Base-by-base conservation (phyloP, 2,113 vertebrate genomes). In the Sebastes schlegelii region DNA sequence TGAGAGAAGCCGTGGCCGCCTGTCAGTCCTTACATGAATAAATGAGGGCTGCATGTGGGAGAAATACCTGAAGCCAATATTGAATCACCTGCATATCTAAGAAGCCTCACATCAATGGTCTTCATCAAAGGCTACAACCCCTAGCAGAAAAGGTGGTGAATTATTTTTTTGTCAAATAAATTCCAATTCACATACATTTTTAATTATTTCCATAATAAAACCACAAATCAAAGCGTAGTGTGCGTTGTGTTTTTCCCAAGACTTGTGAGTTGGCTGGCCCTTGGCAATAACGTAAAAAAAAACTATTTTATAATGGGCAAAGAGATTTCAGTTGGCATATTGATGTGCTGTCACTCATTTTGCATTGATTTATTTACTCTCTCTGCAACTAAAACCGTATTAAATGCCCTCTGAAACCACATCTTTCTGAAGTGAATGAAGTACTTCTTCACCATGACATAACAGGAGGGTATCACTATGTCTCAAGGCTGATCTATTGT, bases 361-460 rank as follows among this genome's bases (percentile, higher is more conserved):
- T 66, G 49, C 57, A 79, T 79, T 74, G 75, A 86, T 88, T 88
- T 85, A 68, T 79, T 79, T 19, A 55, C 49, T 83, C 42, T 8
- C 54, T 74, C 12, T 9, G 19, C 69, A 62, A 52, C 75, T 26
- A 52, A 57, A 76, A 65, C 26, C 54, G 42, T 26, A 84, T 84
- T 65, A 85, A 73, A 55, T 65, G 26, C 46, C 16, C 61, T 14
- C 4, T 14, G 51, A 86, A 77, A 57, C 40, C n/a, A 71, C 9
- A 58, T 67, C 13, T 67, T 58, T 52, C 13, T 60, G 13, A 66
- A 71, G 43, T 65, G 52, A 61, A 84, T 78, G 46, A 81, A 84
- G 71, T 77, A 42, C 17, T 69, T 82, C 55, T 79, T 73, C 52
- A 79, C 54, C 5, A 6, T 71, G 64, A 45, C 48, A 60, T 48